These are phyloP conservation scores for Dermolepida albohirtum DNA, from an alignment of 2,888 invertebrate species.

Conservation along the genomic window DNA sequence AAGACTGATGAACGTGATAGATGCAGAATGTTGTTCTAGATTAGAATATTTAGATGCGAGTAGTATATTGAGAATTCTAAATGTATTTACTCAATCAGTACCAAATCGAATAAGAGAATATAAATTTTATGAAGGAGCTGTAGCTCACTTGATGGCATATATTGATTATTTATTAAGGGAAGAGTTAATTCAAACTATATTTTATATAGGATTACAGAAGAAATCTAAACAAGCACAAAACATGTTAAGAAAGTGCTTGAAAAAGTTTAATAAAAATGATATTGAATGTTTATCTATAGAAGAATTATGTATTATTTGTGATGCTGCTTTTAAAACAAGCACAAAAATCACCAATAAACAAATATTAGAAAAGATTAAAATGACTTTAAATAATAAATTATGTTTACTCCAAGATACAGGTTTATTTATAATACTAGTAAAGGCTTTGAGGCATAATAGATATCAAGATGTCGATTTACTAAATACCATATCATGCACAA, in stretches of 20 bases:
- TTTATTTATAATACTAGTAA: slow-evolving; percentile 62
- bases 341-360: slow-evolving; percentile 58
- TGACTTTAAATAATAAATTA: slow-evolving; percentile 59
- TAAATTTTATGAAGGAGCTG: slow-evolving; percentile 57
- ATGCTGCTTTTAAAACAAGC: slow-evolving; percentile 62
- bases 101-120: slow-evolving; percentile 57
- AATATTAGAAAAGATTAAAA: slow-evolving; percentile 57
- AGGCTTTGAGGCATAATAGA: slow-evolving; percentile 62
- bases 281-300: slow-evolving; percentile 56
- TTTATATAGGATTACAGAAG: slow-evolving; percentile 62
- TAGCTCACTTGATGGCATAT: slow-evolving; percentile 53
- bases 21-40: slow-evolving; percentile 58
- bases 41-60: slow-evolving; percentile 50
- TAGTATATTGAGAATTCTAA: slow-evolving; percentile 56
- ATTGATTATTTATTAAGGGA: slow-evolving; percentile 53
- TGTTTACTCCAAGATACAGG: slow-evolving; percentile 60
- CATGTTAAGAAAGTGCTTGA: slow-evolving; percentile 56
- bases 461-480: slow-evolving; percentile 61
- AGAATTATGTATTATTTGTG: slow-evolving; percentile 62
- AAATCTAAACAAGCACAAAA: slow-evolving; percentile 54
- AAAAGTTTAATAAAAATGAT: slow-evolving; percentile 50
- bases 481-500: slow-evolving; percentile 58
- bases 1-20: slow-evolving; percentile 54
- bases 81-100: slow-evolving; percentile 55
- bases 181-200: slow-evolving; percentile 61